phyloP scores from a whole-genome alignment of 2,797 vertebrate species.

The Microtus agrestis region DNA sequence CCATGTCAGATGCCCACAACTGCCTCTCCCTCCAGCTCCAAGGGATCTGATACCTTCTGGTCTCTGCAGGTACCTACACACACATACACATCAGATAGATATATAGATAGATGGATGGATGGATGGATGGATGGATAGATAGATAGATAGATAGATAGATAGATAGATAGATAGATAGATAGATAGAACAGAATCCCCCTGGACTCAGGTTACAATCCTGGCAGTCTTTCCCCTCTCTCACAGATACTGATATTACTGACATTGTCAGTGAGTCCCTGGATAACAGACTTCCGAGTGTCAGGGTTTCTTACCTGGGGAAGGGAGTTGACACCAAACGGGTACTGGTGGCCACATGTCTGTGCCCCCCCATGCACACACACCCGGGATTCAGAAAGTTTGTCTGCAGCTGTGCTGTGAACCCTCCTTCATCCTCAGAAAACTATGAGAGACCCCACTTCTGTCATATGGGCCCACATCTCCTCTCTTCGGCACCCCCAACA shows the following conservation, averaged over 20 bases:
- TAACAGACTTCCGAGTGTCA: not conserved
- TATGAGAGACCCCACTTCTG: not conserved
- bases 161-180: no score
- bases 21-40: not conserved
- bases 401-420: not conserved
- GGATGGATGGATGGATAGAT: no score
- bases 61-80: not conserved
- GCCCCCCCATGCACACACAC: no score
- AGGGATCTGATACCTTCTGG: not conserved
- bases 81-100: not conserved
- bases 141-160: no score
- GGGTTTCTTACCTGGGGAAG: not conserved
- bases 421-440: not conserved
- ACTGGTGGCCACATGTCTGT: not conserved
- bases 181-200: not conserved
- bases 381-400: not conserved
- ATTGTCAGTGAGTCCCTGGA: not conserved
- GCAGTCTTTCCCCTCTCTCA: not conserved
- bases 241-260: not conserved
- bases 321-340: not conserved
- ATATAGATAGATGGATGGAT: no score
- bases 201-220: fast-evolving
- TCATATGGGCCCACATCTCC: not conserved
- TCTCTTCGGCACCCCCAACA: not conserved
- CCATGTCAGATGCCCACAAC: not conserved